phyloP scores from a whole-genome alignment of 2,113 vertebrate genomes.

The Craseonycteris thonglongyai region DNA sequence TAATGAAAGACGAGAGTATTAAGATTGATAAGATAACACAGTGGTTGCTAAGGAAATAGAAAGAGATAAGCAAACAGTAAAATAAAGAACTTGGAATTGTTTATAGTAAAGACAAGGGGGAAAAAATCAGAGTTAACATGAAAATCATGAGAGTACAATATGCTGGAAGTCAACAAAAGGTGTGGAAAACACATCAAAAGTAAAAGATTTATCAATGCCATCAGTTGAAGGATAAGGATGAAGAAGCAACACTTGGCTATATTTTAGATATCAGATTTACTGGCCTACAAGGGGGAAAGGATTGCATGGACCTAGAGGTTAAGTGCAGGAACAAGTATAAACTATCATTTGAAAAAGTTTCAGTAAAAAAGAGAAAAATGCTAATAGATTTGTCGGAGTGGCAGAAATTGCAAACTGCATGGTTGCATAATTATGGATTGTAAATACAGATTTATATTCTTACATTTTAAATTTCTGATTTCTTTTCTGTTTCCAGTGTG shows the following conservation, averaged over 20 bases:
- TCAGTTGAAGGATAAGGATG: neutral
- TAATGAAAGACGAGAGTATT: neutral
- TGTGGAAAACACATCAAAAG: neutral
- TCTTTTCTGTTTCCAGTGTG: neutral
- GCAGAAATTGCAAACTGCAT: neutral
- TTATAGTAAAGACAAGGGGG: neutral
- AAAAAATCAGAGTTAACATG: neutral
- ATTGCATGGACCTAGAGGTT: too few relatives aligned
- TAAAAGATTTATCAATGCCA: neutral
- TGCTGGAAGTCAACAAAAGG: neutral
- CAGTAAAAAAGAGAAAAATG: neutral
- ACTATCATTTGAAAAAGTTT: neutral
- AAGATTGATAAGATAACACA: neutral
- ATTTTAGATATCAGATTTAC: neutral
- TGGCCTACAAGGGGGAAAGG: neutral
- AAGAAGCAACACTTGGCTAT: neutral
- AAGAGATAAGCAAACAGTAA: neutral
- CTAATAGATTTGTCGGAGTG: neutral
- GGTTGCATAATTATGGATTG: neutral
- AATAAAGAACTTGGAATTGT: neutral
- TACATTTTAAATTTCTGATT: neutral
- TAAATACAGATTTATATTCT: neutral
- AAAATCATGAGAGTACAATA: neutral
- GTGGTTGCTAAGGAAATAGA: neutral
- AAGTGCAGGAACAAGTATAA: neutral